Conservation (phyloP, 2,888 invertebrate genomes). For the Plebejus anna region DNA sequence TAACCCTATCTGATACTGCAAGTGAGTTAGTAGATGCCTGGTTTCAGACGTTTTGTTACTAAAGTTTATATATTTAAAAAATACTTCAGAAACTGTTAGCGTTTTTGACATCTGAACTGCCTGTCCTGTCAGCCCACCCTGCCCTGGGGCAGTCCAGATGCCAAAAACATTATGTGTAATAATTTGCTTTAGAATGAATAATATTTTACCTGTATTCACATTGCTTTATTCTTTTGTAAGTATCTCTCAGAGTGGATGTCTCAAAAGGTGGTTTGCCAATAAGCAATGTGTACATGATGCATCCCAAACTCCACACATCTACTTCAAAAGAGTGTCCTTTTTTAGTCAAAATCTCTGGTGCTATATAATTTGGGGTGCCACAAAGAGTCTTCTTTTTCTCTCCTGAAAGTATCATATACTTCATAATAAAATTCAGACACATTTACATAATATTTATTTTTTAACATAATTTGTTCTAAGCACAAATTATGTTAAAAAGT, state of each 20-base stretch:
- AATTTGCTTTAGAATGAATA: neutral
- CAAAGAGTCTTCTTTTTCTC: conserved; percentile 95
- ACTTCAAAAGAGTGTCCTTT: conserved; percentile 99
- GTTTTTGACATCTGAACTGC: no score
- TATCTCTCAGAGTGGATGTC: conserved; percentile 95
- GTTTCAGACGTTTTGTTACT: no score
- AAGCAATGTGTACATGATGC: conserved; percentile 98
- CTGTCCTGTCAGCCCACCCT: no score
- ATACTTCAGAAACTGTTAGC: no score
- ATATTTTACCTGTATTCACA: conserved; percentile 90
- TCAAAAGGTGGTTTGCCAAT: conserved; percentile 99
- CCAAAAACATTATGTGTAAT: no score
- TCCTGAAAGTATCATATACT: conserved; percentile 51
- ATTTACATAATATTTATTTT: neutral
- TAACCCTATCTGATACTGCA: no score
- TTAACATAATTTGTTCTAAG: neutral
- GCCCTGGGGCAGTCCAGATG: no score
- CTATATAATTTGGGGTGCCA: conserved; percentile 99
- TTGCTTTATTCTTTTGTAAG: conserved; percentile 95
- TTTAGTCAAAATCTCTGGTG: conserved; percentile 98
- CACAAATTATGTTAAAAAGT: neutral
- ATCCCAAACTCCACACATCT: conserved; percentile 99
- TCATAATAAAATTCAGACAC: neutral
- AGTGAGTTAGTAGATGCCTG: no score
- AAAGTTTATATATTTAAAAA: no score